Base-by-base conservation (phyloP, 2,888 invertebrate genomes). In the Andrena hattorfiana region DNA sequence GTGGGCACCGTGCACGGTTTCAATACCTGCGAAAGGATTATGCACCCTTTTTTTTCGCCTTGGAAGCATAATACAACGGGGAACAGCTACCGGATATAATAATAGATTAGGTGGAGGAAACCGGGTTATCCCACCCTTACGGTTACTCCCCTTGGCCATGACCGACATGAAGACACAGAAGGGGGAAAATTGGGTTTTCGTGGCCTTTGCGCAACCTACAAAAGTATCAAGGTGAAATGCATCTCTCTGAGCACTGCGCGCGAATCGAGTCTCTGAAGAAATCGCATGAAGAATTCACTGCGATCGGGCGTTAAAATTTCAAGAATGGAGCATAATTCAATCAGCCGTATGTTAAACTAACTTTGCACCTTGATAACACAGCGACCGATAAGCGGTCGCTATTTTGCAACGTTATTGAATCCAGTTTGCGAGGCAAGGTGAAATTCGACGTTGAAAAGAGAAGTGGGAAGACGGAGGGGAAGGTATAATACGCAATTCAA, bases 111-210 rank as follows among this genome's bases (percentile, higher is more conserved):
- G 42, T 20, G 35, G 35, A 72, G 42, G 56, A 79, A 69, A 77
- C 48, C 35, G 68, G 56, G 69, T 78, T 54, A 56, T 64, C 63
- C 79, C 80, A 68, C 56, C 54, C 68, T 64, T 67, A 20, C n/a
- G n/a, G 32, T 6, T 20, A 13, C 20, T 66, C 67, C 35, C 69
- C 49, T 69, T 85, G 85, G 63, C 87, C 83, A 71, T 87, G 87
- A 77, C 83, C 86, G 78, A 80, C 49, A 49, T 42, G 63, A 42
- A 48, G 5, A 42, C 42, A 13, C 60, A 59, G 30, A 75, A 48
- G 64, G 64, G 54, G 60, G 48, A 30, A 77, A 64, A 30, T 26
- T 51, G 32, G 56, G 69, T 73, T 67, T 71, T 54, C 81, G 59
- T 63, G 62, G 56, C 35, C 48, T 77, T 78, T 49, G 35, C n/a